Conservation (phyloP, 1,140 invertebrate genomes). For the Gryon sp. region DNA sequence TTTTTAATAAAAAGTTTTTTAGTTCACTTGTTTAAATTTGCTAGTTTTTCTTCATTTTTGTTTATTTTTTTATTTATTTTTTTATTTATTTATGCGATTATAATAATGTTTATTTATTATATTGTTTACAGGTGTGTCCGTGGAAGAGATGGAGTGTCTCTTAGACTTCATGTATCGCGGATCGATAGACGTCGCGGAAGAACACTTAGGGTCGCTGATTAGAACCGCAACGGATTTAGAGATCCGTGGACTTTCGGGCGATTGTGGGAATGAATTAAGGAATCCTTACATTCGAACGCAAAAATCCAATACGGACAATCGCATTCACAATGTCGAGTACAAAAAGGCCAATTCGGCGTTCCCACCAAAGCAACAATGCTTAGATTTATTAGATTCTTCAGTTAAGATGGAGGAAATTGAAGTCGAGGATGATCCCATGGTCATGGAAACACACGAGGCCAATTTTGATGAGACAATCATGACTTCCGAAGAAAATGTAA, state of each 20-base stretch:
- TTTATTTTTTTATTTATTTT: background rate
- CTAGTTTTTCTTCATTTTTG: too few relatives aligned
- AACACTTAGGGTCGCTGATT: constrained; percentile 84
- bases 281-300: constrained; percentile 65
- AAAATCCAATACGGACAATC: constrained; percentile 68
- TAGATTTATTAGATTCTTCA: constrained; percentile 64
- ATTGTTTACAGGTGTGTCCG: constrained; percentile 80
- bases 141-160: constrained; percentile 85
- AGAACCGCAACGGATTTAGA: constrained; percentile 85
- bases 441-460: constrained; percentile 72
- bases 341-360: constrained; percentile 66
- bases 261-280: constrained; percentile 67
- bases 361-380: constrained; percentile 64
- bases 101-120: background rate
- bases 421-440: constrained; percentile 76
- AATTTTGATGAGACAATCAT: constrained; percentile 67
- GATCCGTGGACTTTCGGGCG: constrained; percentile 80
- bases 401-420: constrained; percentile 77
- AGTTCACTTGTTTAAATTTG: background rate
- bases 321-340: constrained; percentile 68
- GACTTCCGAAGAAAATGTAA: constrained; percentile 62
- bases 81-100: too few relatives aligned
- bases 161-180: constrained; percentile 88
- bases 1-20: background rate
- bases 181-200: constrained; percentile 84